Evolutionary conservation across 2,113 vertebrate genomes (phyloP).

Genomic region (Pseudonaja textilis): DNA sequence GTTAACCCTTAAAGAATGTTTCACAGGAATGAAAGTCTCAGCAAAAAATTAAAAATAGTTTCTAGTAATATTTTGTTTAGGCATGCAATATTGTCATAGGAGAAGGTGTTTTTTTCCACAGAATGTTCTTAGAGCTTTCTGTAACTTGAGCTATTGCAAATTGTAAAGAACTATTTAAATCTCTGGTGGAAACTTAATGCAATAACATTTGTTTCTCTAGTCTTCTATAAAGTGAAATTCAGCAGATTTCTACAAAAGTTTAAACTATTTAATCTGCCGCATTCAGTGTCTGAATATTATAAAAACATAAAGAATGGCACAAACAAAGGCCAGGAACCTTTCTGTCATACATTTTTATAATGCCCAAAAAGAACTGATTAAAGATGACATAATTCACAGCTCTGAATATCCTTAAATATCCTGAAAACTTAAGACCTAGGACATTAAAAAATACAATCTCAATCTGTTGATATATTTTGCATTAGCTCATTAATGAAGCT

Average conservation of each 20-base stretch:
- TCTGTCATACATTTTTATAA: not conserved
- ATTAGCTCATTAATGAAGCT: not conserved
- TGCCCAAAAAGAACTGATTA: not conserved
- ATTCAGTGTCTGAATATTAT: not conserved
- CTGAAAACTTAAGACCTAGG: not conserved
- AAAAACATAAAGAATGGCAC: not conserved
- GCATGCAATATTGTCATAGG: slow-evolving; percentile 36
- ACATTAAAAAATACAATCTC: not conserved
- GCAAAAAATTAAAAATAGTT: slow-evolving; percentile 33
- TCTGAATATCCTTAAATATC: not conserved
- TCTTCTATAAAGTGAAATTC: slow-evolving; percentile 27
- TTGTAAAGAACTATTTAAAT: slow-evolving; percentile 42
- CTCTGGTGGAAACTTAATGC: slow-evolving; percentile 28
- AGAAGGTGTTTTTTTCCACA: slow-evolving; percentile 26
- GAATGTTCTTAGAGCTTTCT: slow-evolving; percentile 18
- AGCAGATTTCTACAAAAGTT: slow-evolving; percentile 25
- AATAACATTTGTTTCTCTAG: slow-evolving; percentile 23
- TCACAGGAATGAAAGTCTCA: slow-evolving; percentile 18
- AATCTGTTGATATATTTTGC: not conserved
- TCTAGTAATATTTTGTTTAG: slow-evolving; percentile 34
- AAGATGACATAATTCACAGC: not conserved
- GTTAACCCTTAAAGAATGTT: not conserved
- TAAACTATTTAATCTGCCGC: not conserved
- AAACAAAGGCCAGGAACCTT: not conserved
- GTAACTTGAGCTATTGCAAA: slow-evolving; percentile 29